A percentile compares a stretch with the other conserved stretches of the same genome.
phyloP scores from a whole-genome alignment of 2,797 vertebrate species.

The Hozukius guyotensis region DNA sequence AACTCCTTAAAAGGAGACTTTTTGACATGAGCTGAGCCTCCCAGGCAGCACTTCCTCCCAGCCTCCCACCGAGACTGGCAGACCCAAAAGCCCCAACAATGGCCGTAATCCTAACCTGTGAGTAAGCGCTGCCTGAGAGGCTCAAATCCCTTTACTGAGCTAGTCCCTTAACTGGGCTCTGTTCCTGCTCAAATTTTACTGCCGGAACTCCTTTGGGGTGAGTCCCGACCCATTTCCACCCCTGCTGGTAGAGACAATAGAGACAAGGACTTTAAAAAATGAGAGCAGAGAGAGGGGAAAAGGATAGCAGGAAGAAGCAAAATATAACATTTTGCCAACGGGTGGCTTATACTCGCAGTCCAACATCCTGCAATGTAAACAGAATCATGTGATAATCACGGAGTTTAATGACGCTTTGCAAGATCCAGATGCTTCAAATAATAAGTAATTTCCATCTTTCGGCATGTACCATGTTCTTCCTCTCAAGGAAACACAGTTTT shows the following conservation, averaged over 20 bases:
- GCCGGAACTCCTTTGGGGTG: conserved; percentile 45
- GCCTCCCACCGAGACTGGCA: conserved; percentile 28
- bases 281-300: not conserved
- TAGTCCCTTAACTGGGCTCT: conserved; percentile 49
- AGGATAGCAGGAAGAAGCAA: not conserved
- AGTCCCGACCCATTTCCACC: conserved; percentile 52
- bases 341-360: not conserved
- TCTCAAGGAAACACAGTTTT: not conserved
- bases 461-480: not conserved
- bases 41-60: conserved; percentile 10
- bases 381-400: not conserved
- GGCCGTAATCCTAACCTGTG: conserved; percentile 67
- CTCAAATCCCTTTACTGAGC: conserved; percentile 59
- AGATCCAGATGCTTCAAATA: conserved; percentile 24
- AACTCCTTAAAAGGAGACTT: conserved; percentile 17
- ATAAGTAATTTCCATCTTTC: conserved; percentile 13
- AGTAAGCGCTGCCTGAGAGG: conserved; percentile 50
- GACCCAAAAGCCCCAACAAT: conserved; percentile 46
- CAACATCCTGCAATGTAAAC: not conserved
- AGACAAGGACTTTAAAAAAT: conserved; percentile 12
- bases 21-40: conserved; percentile 37
- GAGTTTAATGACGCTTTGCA: conserved; percentile 27
- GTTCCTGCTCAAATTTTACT: conserved; percentile 40
- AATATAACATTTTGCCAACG: not conserved
- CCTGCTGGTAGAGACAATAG: conserved; percentile 24